These are phyloP conservation scores for Pandion haliaetus DNA, from an alignment of 2,113 vertebrate species.

Conservation along the genomic window DNA sequence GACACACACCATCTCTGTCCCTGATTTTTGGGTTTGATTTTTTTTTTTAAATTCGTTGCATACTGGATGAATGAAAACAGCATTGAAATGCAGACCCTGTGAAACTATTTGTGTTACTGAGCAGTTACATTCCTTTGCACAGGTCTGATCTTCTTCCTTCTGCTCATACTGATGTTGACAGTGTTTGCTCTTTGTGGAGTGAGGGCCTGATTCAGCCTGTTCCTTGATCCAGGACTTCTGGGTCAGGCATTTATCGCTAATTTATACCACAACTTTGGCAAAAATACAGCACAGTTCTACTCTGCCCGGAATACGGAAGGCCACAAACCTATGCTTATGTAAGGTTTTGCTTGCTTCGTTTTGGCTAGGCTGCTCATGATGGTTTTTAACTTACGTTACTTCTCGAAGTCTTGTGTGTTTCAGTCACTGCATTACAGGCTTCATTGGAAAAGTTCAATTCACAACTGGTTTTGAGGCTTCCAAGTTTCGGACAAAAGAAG, in stretches of 20 bases:
- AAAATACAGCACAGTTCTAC: not conserved
- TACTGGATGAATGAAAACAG: not conserved
- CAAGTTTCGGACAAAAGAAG: not conserved
- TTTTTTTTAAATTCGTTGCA: not conserved
- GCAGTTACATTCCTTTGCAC: not conserved
- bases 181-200: not conserved
- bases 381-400: not conserved
- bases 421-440: not conserved
- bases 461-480: not conserved
- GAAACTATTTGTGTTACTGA: not conserved
- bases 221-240: not conserved
- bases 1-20: not conserved
- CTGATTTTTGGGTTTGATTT: not conserved
- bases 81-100: not conserved
- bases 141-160: not conserved
- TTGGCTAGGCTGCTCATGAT: not conserved
- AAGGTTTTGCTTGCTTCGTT: not conserved
- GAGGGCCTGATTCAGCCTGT: not conserved
- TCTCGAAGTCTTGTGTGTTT: not conserved
- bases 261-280: not conserved
- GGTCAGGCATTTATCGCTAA: not conserved
- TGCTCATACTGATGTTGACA: not conserved
- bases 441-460: not conserved
- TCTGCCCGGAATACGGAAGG: not conserved
- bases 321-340: not conserved